Evolutionary conservation across 2,797 vertebrate genomes (phyloP).

Genomic region (Brachyrhaphis roseni): DNA sequence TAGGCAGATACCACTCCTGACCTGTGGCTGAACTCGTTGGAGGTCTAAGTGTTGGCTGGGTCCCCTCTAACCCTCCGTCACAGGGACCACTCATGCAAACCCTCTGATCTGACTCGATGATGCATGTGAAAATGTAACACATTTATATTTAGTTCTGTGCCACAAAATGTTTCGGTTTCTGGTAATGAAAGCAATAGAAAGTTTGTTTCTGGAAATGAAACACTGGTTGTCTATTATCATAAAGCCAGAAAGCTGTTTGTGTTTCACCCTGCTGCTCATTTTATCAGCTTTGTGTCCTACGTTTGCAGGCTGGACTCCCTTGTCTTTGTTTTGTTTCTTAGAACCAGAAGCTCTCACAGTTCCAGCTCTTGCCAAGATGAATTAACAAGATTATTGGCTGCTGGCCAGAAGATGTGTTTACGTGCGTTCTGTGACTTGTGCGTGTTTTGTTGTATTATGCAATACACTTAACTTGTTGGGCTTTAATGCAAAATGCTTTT

Average conservation of each 20-base stretch:
- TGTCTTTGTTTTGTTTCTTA: slow-evolving; percentile 36
- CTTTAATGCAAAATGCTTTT: slow-evolving; percentile 37
- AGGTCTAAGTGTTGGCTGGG: slow-evolving; percentile 24
- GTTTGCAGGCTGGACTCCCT: slow-evolving; percentile 6
- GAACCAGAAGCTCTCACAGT: slow-evolving; percentile 46
- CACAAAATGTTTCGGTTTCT: slow-evolving; percentile 25
- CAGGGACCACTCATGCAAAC: slow-evolving; percentile 4
- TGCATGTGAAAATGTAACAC: slow-evolving; percentile 22
- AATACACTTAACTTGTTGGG: slow-evolving; percentile 46
- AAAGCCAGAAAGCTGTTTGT: slow-evolving; percentile 14
- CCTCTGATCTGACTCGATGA: slow-evolving; percentile 27
- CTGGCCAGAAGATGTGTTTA: slow-evolving; percentile 48
- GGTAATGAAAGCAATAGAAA: neutral
- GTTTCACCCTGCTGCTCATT: neutral
- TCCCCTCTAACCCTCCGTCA: neutral
- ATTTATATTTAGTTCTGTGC: neutral
- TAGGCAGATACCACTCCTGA: slow-evolving; percentile 45
- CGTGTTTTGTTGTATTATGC: slow-evolving; percentile 39
- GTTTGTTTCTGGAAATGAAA: slow-evolving; percentile 17
- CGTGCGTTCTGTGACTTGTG: slow-evolving; percentile 43
- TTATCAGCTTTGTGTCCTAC: slow-evolving; percentile 5
- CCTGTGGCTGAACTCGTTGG: slow-evolving; percentile 67
- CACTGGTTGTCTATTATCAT: slow-evolving; percentile 11
- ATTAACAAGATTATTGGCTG: slow-evolving; percentile 59
- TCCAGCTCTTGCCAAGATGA: slow-evolving; percentile 50